A percentile compares a stretch with the other conserved stretches of the same genome.
Evolutionary conservation across 2,797 vertebrate species (phyloP).

Genomic region (Schizothorax lantsangensis): DNA sequence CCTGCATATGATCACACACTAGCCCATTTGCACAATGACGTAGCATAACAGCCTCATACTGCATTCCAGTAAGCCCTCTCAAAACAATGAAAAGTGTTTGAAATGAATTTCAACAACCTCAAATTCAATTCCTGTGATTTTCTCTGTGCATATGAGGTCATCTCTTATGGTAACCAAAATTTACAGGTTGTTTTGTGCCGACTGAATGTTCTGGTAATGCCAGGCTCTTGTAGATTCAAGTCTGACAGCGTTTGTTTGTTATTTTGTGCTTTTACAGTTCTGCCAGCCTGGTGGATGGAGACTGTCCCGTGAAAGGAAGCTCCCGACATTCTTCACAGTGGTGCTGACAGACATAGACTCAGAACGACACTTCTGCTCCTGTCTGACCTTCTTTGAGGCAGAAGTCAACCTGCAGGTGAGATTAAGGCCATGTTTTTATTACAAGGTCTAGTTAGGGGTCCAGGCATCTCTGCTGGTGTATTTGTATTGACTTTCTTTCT

Average conservation of each 20-base stretch:
- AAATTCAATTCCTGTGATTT: neutral
- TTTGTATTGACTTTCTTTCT: neutral
- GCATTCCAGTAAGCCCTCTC: slow-evolving; percentile 48
- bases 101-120: neutral
- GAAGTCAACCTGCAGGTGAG: slow-evolving; percentile 96
- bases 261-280: slow-evolving; percentile 81
- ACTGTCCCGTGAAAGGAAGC: slow-evolving; percentile 89
- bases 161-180: neutral
- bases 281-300: slow-evolving; percentile 98
- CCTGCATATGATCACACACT: slow-evolving; percentile 62
- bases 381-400: slow-evolving; percentile 95
- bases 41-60: slow-evolving; percentile 31
- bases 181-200: neutral
- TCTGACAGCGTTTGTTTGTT: neutral
- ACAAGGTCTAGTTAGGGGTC: neutral
- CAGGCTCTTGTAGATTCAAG: neutral
- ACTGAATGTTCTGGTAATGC: slow-evolving; percentile 2
- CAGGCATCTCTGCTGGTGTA: neutral
- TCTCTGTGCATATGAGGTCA: neutral
- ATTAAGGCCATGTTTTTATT: slow-evolving; percentile 3
- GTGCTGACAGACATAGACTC: slow-evolving; percentile 98
- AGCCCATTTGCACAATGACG: slow-evolving; percentile 17
- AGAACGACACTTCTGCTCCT: slow-evolving; percentile 96
- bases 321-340: slow-evolving; percentile 95
- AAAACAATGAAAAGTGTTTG: slow-evolving; percentile 7